phyloP scores from a whole-genome alignment of 1,140 invertebrate genomes.

The Eumeta japonica region DNA sequence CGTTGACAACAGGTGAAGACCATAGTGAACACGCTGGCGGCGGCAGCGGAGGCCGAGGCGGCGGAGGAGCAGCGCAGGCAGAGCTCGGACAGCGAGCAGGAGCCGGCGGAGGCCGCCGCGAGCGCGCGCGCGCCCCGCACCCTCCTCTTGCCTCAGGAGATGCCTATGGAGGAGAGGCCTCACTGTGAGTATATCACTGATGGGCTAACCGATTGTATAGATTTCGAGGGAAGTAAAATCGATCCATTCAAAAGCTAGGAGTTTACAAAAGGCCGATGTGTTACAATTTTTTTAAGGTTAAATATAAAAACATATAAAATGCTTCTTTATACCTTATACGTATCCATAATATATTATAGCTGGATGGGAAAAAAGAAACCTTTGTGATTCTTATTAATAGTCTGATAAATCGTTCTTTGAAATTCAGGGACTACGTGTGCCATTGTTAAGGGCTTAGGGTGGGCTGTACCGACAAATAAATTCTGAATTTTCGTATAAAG shows the following conservation, averaged over 20 bases:
- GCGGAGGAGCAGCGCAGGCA: conserved; percentile 26
- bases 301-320: no score
- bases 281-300: neutral
- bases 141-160: conserved; percentile 37
- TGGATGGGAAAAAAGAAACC: no score
- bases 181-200: conserved; percentile 35
- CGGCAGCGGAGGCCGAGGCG: conserved; percentile 26
- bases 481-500: no score
- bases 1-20: conserved; percentile 43
- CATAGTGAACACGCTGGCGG: conserved; percentile 42
- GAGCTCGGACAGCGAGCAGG: conserved; percentile 1
- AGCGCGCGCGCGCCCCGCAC: conserved; percentile 31
- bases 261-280: neutral
- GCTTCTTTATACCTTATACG: no score
- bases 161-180: conserved; percentile 36
- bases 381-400: no score
- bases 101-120: conserved; percentile 8
- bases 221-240: neutral
- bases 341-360: no score
- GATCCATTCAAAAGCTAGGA: neutral
- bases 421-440: no score
- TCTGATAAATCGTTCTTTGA: no score
- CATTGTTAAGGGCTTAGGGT: no score
- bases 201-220: neutral
- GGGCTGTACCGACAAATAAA: no score